phyloP scores from a whole-genome alignment of 2,797 vertebrate genomes.

The Ptychobarbus kaznakovi region DNA sequence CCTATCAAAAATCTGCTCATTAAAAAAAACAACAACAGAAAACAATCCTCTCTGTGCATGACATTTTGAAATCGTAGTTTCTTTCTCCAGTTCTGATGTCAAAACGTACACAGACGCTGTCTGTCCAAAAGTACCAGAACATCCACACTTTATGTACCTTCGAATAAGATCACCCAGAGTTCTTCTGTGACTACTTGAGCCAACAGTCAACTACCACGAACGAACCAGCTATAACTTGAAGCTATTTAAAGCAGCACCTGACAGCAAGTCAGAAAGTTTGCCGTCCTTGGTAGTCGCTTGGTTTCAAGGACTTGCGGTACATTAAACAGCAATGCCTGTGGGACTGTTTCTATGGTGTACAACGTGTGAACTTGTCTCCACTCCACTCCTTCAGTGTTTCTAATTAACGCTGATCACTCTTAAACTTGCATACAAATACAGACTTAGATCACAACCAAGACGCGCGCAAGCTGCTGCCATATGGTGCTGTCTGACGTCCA shows the following conservation, averaged over 20 bases:
- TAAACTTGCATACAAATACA: slow-evolving; percentile 77
- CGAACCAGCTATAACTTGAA: slow-evolving; percentile 45
- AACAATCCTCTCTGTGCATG: neutral
- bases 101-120: neutral
- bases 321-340: slow-evolving; percentile 73
- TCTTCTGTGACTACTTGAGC: slow-evolving; percentile 49
- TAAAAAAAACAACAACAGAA: neutral
- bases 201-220: slow-evolving; percentile 51
- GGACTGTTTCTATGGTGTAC: slow-evolving; percentile 69
- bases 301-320: slow-evolving; percentile 79
- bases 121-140: slow-evolving; percentile 27
- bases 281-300: slow-evolving; percentile 72
- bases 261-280: slow-evolving; percentile 68
- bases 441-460: slow-evolving; percentile 77
- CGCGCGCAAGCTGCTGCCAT: slow-evolving; percentile 76
- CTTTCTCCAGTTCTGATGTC: neutral
- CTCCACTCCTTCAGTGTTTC: slow-evolving; percentile 65
- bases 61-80: neutral
- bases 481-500: slow-evolving; percentile 85
- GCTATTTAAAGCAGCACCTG: slow-evolving; percentile 63
- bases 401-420: slow-evolving; percentile 81
- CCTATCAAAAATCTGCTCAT: neutral
- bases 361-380: slow-evolving; percentile 67
- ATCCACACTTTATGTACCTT: neutral
- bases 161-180: slow-evolving; percentile 10